Evolutionary conservation across 2,113 vertebrate genomes (phyloP).

Genomic region (Silurus meridionalis): DNA sequence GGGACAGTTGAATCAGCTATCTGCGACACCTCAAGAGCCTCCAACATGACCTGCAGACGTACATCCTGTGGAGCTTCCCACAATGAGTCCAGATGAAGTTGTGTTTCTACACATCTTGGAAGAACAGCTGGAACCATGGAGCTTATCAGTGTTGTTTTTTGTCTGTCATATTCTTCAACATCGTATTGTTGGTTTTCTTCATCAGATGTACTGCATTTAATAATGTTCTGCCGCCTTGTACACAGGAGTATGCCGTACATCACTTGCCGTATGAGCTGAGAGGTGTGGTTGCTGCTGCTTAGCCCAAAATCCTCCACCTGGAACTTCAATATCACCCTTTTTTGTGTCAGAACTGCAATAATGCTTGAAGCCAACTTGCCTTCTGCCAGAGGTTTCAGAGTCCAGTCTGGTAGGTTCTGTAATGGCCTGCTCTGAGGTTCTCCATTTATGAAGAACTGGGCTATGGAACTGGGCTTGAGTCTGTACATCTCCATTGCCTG

Average conservation of each 20-base stretch:
- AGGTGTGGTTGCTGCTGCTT: slow-evolving; percentile 64
- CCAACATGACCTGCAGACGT: slow-evolving; percentile 70
- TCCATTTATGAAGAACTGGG: slow-evolving; percentile 70
- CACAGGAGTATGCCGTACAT: slow-evolving; percentile 78
- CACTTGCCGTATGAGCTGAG: slow-evolving; percentile 75
- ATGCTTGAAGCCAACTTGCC: slow-evolving; percentile 67
- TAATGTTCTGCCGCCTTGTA: not conserved
- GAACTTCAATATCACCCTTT: slow-evolving; percentile 56
- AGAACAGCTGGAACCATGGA: slow-evolving; percentile 68
- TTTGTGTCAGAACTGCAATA: slow-evolving; percentile 71
- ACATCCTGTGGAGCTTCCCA: slow-evolving; percentile 65
- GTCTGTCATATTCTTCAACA: slow-evolving; percentile 76
- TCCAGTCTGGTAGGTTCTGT: slow-evolving; percentile 72
- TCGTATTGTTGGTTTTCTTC: not conserved
- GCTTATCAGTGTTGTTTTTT: slow-evolving; percentile 65
- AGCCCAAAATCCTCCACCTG: slow-evolving; percentile 73
- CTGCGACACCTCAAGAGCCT: slow-evolving; percentile 70
- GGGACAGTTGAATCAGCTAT: slow-evolving; percentile 63
- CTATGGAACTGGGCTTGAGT: slow-evolving; percentile 59
- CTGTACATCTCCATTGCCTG: slow-evolving; percentile 72
- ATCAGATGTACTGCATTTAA: not conserved
- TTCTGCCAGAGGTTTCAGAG: slow-evolving; percentile 60
- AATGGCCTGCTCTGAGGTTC: slow-evolving; percentile 50
- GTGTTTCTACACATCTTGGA: slow-evolving; percentile 40
- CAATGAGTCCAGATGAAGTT: slow-evolving; percentile 67